These are phyloP conservation scores for Pithys albifrons DNA, from an alignment of 2,113 vertebrate species.

Conservation along the genomic window DNA sequence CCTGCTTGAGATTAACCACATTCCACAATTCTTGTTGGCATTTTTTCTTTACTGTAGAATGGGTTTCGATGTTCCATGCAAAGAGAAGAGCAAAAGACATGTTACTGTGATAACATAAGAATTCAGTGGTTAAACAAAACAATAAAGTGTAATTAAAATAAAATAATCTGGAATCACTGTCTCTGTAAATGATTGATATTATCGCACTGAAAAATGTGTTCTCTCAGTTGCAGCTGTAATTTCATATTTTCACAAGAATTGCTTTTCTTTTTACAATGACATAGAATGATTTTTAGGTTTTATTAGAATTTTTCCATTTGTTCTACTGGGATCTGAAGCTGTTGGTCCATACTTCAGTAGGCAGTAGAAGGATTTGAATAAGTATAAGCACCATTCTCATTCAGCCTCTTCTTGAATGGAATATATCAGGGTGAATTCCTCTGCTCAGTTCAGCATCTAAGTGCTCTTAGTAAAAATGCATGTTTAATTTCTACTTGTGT, in stretches of 20 bases:
- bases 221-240: background rate
- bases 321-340: background rate
- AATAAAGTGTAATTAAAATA: background rate
- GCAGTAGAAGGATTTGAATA: background rate
- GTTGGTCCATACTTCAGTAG: background rate
- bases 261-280: background rate
- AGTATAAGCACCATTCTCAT: background rate
- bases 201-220: background rate
- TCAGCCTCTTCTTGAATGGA: background rate
- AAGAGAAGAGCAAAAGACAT: background rate
- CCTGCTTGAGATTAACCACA: background rate
- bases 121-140: background rate
- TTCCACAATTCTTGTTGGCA: background rate
- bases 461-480: background rate
- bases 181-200: background rate
- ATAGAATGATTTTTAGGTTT: background rate
- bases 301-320: background rate
- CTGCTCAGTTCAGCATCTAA: background rate
- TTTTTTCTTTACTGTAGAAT: background rate
- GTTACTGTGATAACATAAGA: background rate
- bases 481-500: background rate
- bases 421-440: background rate
- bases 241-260: background rate
- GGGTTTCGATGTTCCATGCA: background rate
- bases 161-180: background rate